phyloP scores from a whole-genome alignment of 2,113 vertebrate genomes.

The Camelus bactrianus region DNA sequence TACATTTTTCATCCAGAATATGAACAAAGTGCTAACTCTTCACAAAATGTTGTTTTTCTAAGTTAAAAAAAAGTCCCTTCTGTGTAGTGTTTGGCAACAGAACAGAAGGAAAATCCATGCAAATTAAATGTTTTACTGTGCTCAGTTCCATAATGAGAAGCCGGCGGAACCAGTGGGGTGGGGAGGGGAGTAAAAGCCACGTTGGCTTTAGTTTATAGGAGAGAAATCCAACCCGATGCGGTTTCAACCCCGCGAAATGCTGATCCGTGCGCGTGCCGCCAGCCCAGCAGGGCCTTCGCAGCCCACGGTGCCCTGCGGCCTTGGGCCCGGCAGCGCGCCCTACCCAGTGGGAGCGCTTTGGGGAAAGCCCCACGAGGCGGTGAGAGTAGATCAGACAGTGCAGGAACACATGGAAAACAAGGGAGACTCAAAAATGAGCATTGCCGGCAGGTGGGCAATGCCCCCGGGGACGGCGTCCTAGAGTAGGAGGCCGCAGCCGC shows the following conservation, averaged over 20 bases:
- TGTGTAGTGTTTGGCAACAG: not conserved
- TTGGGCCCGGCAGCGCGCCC: accelerated
- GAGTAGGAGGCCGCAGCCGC: not conserved
- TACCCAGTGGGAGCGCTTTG: not conserved
- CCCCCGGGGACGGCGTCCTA: not conserved
- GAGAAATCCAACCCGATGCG: not conserved
- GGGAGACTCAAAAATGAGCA: not conserved
- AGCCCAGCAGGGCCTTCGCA: not conserved
- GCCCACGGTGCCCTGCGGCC: accelerated
- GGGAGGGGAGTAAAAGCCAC: accelerated
- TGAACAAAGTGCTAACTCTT: not conserved
- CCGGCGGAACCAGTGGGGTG: accelerated
- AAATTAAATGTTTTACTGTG: not conserved
- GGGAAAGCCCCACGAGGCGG: too few species aligned
- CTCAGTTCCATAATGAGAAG: not conserved
- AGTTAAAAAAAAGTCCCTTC: not conserved
- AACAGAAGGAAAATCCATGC: not conserved
- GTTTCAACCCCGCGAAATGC: not conserved
- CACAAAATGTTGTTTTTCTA: not conserved
- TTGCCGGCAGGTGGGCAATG: not conserved
- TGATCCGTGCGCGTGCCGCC: accelerated
- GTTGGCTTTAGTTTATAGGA: not conserved
- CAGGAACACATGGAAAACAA: not conserved
- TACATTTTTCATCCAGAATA: not conserved
- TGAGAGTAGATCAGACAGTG: accelerated